Evolutionary conservation across 1,140 invertebrate species (phyloP).

Genomic region (Hycleus phaleratus): DNA sequence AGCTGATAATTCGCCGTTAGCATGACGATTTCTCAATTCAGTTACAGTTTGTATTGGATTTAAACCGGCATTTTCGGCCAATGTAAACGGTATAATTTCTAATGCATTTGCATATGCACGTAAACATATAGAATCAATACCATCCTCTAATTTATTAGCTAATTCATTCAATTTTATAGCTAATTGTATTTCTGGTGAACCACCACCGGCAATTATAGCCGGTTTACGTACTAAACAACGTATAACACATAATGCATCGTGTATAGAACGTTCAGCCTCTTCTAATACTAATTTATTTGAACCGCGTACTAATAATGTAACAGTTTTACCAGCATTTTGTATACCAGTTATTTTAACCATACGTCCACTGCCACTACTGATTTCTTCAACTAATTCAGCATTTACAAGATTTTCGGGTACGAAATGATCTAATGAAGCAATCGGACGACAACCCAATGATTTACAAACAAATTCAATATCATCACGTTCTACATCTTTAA

Average conservation of each 20-base stretch:
- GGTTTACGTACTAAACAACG: slow-evolving; percentile 87
- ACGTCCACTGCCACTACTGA: slow-evolving; percentile 81
- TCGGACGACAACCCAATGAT: slow-evolving; percentile 88
- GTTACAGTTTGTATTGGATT: slow-evolving; percentile 96
- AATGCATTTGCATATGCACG: slow-evolving; percentile 92
- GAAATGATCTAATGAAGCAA: slow-evolving; percentile 98
- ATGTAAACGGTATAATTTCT: slow-evolving; percentile 93
- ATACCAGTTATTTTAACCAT: slow-evolving; percentile 75
- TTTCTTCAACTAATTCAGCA: slow-evolving; percentile 93
- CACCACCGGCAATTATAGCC: slow-evolving; percentile 88
- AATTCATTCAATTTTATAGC: slow-evolving; percentile 75
- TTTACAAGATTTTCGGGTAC: slow-evolving; percentile 80
- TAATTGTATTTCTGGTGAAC: slow-evolving; percentile 94
- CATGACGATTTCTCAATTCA: slow-evolving; percentile 90
- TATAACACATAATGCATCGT: slow-evolving; percentile 97
- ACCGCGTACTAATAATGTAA: slow-evolving; percentile 89
- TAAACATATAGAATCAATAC: slow-evolving; percentile 91
- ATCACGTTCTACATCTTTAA: slow-evolving; percentile 96
- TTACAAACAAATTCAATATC: slow-evolving; percentile 98
- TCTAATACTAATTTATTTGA: slow-evolving; percentile 96
- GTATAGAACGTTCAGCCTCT: slow-evolving; percentile 91
- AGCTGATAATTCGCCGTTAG: slow-evolving; percentile 68
- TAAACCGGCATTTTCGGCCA: slow-evolving; percentile 99
- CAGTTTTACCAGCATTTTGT: slow-evolving; percentile 78
- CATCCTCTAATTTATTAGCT: slow-evolving; percentile 70